Percentiles rank a stretch among this genome's conserved stretches.
Conservation (phyloP, 2,888 invertebrate species). For the Limnephilus lunatus region DNA sequence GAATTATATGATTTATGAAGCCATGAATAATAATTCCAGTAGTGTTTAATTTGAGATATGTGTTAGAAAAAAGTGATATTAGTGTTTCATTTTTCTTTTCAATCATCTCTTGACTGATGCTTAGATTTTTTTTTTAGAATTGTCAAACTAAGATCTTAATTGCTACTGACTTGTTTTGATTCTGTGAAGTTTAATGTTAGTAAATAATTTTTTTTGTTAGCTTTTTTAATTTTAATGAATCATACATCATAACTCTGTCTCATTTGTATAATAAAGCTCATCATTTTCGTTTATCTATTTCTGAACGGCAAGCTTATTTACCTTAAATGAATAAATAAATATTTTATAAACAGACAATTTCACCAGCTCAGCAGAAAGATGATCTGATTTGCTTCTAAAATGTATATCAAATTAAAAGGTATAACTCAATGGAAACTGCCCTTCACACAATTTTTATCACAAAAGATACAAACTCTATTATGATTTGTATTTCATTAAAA, state of each 20-base stretch:
- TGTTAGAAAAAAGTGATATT: constrained; percentile 1
- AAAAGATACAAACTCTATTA: not conserved
- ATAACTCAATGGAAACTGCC: not conserved
- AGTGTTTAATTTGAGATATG: not conserved
- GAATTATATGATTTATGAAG: not conserved
- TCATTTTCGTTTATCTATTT: not conserved
- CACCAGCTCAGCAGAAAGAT: not conserved
- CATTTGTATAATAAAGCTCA: not conserved
- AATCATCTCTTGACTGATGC: not conserved
- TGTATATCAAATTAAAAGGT: not conserved
- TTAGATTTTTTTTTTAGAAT: not conserved
- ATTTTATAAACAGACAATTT: not conserved
- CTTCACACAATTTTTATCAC: not conserved
- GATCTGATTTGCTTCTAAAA: not conserved
- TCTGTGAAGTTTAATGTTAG: not conserved
- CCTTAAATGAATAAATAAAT: not conserved
- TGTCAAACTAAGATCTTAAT: not conserved
- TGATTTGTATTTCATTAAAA: not conserved
- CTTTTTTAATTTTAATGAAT: not conserved
- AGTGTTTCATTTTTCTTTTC: not conserved
- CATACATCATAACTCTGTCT: not conserved
- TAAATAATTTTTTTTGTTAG: not conserved
- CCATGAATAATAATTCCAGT: not conserved
- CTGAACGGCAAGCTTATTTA: not conserved
- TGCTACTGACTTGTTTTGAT: not conserved